Evolutionary conservation across 1,140 invertebrate genomes (phyloP).

Genomic region (Sinella curviseta): DNA sequence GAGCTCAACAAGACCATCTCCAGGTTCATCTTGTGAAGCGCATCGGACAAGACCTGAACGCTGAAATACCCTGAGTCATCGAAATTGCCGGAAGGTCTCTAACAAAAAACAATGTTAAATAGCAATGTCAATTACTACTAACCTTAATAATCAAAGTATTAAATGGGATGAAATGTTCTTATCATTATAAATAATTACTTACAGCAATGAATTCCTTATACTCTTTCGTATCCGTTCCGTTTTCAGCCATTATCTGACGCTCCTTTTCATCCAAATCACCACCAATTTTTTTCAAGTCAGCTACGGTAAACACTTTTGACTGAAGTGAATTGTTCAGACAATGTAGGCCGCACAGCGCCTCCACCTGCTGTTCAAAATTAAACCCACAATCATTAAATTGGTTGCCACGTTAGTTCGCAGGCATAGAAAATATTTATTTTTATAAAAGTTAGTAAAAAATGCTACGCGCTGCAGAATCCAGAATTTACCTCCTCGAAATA

Average conservation of each 20-base stretch:
- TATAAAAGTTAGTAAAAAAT: no score
- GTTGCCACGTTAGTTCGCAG: no score
- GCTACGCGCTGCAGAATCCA: no score
- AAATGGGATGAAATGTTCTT: not conserved
- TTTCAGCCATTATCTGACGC: constrained; percentile 71
- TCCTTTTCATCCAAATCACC: constrained; percentile 75
- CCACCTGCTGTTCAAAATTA: constrained; percentile 74
- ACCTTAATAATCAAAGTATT: not conserved
- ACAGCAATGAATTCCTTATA: constrained; percentile 71
- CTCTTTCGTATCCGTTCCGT: constrained; percentile 69
- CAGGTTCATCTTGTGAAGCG: constrained; percentile 71
- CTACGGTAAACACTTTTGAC: constrained; percentile 74
- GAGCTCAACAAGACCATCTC: constrained; percentile 74
- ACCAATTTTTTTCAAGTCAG: constrained; percentile 75
- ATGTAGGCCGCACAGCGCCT: constrained; percentile 81
- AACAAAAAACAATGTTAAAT: constrained; percentile 12
- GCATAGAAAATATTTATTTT: no score
- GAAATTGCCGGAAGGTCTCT: constrained; percentile 79
- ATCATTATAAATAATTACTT: constrained; percentile 38
- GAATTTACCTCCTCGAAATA: constrained; percentile 36
- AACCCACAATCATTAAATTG: not conserved
- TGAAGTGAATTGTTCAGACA: constrained; percentile 82
- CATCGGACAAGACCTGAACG: constrained; percentile 75
- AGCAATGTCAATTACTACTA: no score
- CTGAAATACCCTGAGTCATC: constrained; percentile 88